A percentile compares a stretch with the other conserved stretches of the same genome.
phyloP scores from a whole-genome alignment of 2,113 vertebrate genomes.

The Chelonoidis abingdonii region DNA sequence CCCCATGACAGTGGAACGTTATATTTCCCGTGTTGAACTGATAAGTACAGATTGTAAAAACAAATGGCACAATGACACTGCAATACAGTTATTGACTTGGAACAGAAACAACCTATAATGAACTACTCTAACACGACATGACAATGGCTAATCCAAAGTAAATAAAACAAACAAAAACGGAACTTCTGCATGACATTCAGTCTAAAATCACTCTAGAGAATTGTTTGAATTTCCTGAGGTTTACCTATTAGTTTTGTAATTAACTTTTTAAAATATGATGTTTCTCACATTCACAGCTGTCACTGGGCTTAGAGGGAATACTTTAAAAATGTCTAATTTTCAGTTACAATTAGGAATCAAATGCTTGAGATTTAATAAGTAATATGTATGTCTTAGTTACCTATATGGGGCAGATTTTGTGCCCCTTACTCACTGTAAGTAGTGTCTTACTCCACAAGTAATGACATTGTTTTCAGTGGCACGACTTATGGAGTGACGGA shows the following conservation, averaged over 20 bases:
- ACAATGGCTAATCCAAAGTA: not conserved
- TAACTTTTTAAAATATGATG: not conserved
- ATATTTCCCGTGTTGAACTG: not conserved
- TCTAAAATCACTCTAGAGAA: not conserved
- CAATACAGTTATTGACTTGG: not conserved
- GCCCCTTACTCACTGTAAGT: not conserved
- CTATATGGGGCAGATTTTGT: not conserved
- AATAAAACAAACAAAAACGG: not conserved
- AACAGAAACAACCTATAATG: not conserved
- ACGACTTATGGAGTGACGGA: not conserved
- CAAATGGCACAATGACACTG: not conserved
- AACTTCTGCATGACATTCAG: not conserved
- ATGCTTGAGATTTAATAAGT: not conserved
- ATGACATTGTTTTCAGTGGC: not conserved
- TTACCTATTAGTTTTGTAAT: not conserved
- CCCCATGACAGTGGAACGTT: not conserved
- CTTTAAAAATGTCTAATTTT: slow-evolving; percentile 15
- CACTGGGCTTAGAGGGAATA: not conserved
- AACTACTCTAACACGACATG: not conserved
- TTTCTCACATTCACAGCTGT: not conserved
- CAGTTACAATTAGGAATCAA: not conserved
- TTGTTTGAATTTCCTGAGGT: not conserved
- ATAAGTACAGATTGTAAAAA: not conserved
- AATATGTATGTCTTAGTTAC: not conserved
- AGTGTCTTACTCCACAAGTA: not conserved